Evolutionary conservation across 2,113 vertebrate species (phyloP), one percentile per base, ranked within the genome.

Genomic region (Daphoenositta chrysoptera): DNA sequence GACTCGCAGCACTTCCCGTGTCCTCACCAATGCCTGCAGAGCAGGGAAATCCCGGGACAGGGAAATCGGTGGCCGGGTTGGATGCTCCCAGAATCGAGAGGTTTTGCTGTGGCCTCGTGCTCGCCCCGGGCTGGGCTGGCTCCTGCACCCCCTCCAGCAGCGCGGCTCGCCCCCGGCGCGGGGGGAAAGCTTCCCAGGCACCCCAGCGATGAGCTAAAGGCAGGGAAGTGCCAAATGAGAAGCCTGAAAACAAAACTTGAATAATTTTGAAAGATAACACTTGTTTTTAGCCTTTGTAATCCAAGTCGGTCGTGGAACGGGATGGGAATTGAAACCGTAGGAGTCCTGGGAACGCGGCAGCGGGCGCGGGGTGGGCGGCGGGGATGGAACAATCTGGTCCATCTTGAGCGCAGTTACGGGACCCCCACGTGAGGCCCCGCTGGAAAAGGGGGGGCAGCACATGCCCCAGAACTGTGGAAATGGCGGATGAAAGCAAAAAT

Each of bases 401-500:
- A 75, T 57, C 44, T 89, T 89, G 96, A 95, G 81, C 28, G 0
- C 87, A 83, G 83, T 24, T 11, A 23, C 18, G 65, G 93, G 26
- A 56, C 42, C 88, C 88, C 94, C 78, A 11, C n/a, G 4, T 6
- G 93, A 70, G 96, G 94, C 94, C 93, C 92, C 39, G 53, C 80
- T 28, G 89, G 15, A 35, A 23, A 37, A 28, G 19, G 56, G 63
- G 61, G 18, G 66, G 33, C 92, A 31, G 76, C 93, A 79, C 80
- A 76, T 76, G 80, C 56, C 90, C 88, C 88, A 6, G 39, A 4
- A 15, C 68, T 61, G 87, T 26, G 94, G 54, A 81, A 70, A 87
- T 69, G 94, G 78, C 6, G 88, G 94, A 96, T 96, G 96, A 96
- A 96, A 96, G 96, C 89, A 96, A 96, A 92, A 96, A 95, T 96